These are phyloP conservation scores for Melanotaenia pygmaea DNA, from an alignment of 2,797 vertebrate species.

Conservation along the genomic window DNA sequence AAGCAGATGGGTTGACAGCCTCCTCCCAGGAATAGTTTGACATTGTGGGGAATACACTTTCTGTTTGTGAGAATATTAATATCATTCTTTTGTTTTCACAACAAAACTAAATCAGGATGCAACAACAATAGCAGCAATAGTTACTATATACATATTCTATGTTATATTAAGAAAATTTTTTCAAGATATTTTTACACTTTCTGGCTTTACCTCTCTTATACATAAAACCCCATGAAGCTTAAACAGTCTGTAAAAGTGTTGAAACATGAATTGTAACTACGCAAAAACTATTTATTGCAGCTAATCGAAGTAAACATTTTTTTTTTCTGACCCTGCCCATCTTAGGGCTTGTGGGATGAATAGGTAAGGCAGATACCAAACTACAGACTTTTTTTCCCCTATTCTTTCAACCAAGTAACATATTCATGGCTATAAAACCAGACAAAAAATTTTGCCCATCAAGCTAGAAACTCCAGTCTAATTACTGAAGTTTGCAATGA, in stretches of 20 bases:
- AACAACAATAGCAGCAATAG: too few relatives aligned
- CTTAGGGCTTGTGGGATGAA: too few relatives aligned
- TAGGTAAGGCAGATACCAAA: too few relatives aligned
- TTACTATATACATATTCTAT: too few relatives aligned
- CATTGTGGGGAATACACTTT: too few relatives aligned
- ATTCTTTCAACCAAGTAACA: background rate
- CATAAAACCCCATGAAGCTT: background rate
- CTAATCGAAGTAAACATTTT: background rate
- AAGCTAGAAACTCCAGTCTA: slow-evolving; percentile 20
- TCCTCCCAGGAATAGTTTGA: too few relatives aligned
- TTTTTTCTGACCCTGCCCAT: too few relatives aligned
- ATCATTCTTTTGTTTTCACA: too few relatives aligned
- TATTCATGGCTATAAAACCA: background rate
- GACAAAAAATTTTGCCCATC: background rate
- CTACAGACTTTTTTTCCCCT: too few relatives aligned
- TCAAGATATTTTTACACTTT: background rate
- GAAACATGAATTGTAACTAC: background rate
- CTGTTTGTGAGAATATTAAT: too few relatives aligned
- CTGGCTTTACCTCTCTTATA: background rate
- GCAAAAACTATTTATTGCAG: too few relatives aligned
- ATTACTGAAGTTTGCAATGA: slow-evolving; percentile 25
- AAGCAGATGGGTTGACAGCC: background rate
- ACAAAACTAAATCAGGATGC: too few relatives aligned
- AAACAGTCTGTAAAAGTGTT: background rate
- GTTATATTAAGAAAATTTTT: background rate